Percentiles rank a stretch among this genome's conserved stretches.
Conservation (phyloP, 2,888 invertebrate genomes). For the Apotomis turbidana region DNA sequence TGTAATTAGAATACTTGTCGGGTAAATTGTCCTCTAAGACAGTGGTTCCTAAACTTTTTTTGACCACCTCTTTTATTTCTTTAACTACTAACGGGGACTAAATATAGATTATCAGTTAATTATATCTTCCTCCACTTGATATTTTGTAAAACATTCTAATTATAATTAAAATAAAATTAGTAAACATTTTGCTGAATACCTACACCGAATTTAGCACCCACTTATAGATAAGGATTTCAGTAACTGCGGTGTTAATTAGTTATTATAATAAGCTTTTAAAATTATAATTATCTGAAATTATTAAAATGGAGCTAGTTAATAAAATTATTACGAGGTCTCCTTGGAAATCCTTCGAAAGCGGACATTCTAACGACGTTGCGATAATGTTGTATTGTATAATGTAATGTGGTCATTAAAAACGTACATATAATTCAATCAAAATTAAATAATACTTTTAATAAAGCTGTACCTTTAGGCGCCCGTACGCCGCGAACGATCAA, state of each 20-base stretch:
- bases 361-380: neutral
- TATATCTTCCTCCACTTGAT: too few relatives aligned
- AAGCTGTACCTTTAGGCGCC: too few relatives aligned
- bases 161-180: neutral
- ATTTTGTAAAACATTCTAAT: too few relatives aligned
- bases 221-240: conserved; percentile 1
- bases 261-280: neutral
- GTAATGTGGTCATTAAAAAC: neutral
- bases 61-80: too few relatives aligned
- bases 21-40: too few relatives aligned
- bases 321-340: neutral
- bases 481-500: too few relatives aligned
- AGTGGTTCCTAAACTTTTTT: too few relatives aligned
- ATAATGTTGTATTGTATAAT: neutral
- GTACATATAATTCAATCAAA: neutral
- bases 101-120: too few relatives aligned
- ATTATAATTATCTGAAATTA: conserved; percentile 5
- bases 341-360: conserved; percentile 1
- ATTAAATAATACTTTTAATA: too few relatives aligned
- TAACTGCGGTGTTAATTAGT: neutral
- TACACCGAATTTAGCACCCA: neutral
- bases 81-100: too few relatives aligned
- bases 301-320: neutral
- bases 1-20: too few relatives aligned
- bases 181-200: neutral